These are phyloP conservation scores for Periparus ater DNA, from an alignment of 2,797 vertebrate genomes.

Conservation along the genomic window DNA sequence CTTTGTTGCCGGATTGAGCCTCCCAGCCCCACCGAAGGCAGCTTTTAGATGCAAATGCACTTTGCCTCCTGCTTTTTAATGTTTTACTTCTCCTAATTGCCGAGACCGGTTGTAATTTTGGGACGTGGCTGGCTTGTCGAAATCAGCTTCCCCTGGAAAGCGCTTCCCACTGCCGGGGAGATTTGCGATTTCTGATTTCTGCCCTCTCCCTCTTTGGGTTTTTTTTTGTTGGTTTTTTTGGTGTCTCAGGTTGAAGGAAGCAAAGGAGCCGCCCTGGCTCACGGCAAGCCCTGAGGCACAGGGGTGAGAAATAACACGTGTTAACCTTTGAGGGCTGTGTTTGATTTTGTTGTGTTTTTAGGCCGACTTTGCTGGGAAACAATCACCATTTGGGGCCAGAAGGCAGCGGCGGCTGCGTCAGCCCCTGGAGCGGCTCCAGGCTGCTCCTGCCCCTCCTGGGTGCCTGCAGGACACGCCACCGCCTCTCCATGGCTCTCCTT, in stretches of 20 bases:
- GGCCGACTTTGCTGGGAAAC: constrained; percentile 32
- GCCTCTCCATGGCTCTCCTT: neutral
- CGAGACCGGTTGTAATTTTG: constrained; percentile 77
- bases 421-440: neutral
- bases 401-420: neutral
- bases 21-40: constrained; percentile 52
- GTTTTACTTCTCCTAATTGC: constrained; percentile 82
- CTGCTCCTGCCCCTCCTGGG: neutral
- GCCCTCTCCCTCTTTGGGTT: neutral
- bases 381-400: neutral
- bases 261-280: constrained; percentile 64
- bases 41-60: constrained; percentile 78
- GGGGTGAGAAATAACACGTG: neutral
- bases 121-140: constrained; percentile 73
- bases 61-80: constrained; percentile 79
- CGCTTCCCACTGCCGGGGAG: neutral
- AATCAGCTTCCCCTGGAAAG: constrained; percentile 51
- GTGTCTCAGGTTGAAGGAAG: neutral
- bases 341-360: constrained; percentile 1
- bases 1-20: constrained; percentile 67
- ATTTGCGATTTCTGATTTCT: constrained; percentile 56
- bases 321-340: neutral
- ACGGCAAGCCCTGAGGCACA: neutral
- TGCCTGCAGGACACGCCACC: neutral
- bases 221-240: neutral